Evolutionary conservation across 2,888 invertebrate species (phyloP), one percentile per base, ranked within the genome.

Genomic region (Orthosia cruda): DNA sequence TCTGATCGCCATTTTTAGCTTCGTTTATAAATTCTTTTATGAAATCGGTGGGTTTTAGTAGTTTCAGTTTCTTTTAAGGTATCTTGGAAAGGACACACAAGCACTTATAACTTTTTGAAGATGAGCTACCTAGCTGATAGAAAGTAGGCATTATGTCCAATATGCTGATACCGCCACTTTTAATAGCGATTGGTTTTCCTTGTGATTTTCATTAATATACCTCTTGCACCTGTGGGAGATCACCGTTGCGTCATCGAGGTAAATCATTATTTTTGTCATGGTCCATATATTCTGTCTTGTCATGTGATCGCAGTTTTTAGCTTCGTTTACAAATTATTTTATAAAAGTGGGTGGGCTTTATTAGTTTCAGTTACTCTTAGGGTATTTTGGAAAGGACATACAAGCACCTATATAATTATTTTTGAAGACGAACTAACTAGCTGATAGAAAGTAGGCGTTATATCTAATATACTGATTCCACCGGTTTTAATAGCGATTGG

Each of bases 401-500:
- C 32, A 32, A 7, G 32, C 5, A 5, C 32, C 5, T 32, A 32
- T 0, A 32, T 32, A 0, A n/a, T n/a, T n/a, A n/a, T 32, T 32
- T 32, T 32, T 32, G 0, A 32, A 32, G 32, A 7, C 32, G 5
- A 32, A 7, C 0, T 4, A 16, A 18, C 3, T n/a, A 47, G 2
- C 4, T 59, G 47, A n/a, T 13, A 20, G 13, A 61, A 61, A n/a
- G 5, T n/a, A 47, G 9, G 9, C 1, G 3, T n/a, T 13, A 23
- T 15, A 4, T 70, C 16, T 4, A 54, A 45, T 26, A 26, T 26
- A 4, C 26, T 26, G 88, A 86, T 85, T 83, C 85, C 80, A 71
- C 78, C 84, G 85, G 86, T 85, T 89, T 88, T 88, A 83, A 87
- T 85, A 87, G 80, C 84, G 82, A 83, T 85, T 83, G 84, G 80